Evolutionary conservation across 2,888 invertebrate species (phyloP), one percentile per base, ranked within the genome.

Genomic region (Ectemnius continuus): DNA sequence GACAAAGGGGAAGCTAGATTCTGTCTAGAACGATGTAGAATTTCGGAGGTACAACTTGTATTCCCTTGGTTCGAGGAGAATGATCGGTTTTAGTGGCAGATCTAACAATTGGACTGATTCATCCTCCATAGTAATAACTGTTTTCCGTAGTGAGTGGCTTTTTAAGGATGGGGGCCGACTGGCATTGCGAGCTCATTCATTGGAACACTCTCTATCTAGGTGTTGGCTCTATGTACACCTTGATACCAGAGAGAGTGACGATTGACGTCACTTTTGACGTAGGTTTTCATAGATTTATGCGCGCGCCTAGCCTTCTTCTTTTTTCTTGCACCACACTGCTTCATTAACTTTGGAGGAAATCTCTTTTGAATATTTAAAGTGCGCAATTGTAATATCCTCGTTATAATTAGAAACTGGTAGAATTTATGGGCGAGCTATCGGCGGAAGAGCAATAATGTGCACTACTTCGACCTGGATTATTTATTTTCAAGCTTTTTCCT

Each of bases 231-330:
- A 56, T 61, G 80, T 36, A 36, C 36, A 36, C 36, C 36, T 36
- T 11, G 77, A 72, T 68, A 72, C 71, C 72, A 56, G 67, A 70
- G 16, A 52, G 52, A 16, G 52, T 52, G 68, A 61, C 67, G 61
- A 81, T 71, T 80, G 80, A 80, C 81, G 81, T 80, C 80, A 80
- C 6, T 58, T 28, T 70, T 69, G 80, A 75, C 81, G 81, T 70
- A 73, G 64, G 64, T 47, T 73, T 75, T 70, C 66, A 46, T n/a
- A 60, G 70, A 68, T 67, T 67, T 67, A 20, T 73, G 58, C 70
- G 61, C 71, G 48, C 59, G 69, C 56, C 16, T 66, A 63, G 23
- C 20, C 26, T 48, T 36, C 36, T 36, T 11, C 36, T 11, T 36
- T 71, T 62, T 59, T 65, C 61, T 77, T 68, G 52, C 68, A 64